A percentile compares a stretch with the other conserved stretches of the same genome.
phyloP scores from a whole-genome alignment of 2,888 invertebrate species.

The Cepaea hortensis region DNA sequence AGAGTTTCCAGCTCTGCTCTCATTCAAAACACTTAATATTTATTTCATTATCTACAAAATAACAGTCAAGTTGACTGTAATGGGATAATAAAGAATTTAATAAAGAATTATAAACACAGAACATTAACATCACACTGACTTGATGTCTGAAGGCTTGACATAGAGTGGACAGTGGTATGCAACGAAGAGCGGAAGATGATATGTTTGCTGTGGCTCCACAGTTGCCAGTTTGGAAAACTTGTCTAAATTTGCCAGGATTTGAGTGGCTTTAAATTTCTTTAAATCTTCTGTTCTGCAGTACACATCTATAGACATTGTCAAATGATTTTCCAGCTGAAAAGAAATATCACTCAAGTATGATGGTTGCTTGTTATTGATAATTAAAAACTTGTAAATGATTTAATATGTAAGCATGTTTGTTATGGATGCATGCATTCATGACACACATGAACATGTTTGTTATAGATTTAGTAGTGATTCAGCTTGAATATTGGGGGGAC shows the following conservation, averaged over 20 bases:
- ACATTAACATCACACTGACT: slow-evolving; percentile 77
- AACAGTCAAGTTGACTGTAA: no score
- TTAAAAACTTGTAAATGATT: no score
- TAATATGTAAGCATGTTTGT: no score
- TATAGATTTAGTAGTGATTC: no score
- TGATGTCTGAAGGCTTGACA: slow-evolving; percentile 84
- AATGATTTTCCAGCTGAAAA: slow-evolving; percentile 81
- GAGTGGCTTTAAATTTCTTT: slow-evolving; percentile 75
- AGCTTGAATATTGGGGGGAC: no score
- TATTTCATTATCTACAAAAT: no score
- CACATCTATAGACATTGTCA: slow-evolving; percentile 85
- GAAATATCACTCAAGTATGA: neutral
- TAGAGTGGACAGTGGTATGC: slow-evolving; percentile 88
- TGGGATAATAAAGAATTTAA: neutral
- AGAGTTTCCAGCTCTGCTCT: no score
- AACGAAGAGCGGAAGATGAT: slow-evolving; percentile 86
- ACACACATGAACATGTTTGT: no score
- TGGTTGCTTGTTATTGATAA: no score
- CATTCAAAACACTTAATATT: no score
- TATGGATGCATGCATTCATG: no score
- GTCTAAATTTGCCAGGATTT: slow-evolving; percentile 77
- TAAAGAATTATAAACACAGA: neutral
- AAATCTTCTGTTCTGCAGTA: slow-evolving; percentile 85
- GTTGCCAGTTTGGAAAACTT: slow-evolving; percentile 85
- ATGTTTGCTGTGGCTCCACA: slow-evolving; percentile 85